Evolutionary conservation across 2,888 invertebrate genomes (phyloP).

Genomic region (Cybosia mesomella): DNA sequence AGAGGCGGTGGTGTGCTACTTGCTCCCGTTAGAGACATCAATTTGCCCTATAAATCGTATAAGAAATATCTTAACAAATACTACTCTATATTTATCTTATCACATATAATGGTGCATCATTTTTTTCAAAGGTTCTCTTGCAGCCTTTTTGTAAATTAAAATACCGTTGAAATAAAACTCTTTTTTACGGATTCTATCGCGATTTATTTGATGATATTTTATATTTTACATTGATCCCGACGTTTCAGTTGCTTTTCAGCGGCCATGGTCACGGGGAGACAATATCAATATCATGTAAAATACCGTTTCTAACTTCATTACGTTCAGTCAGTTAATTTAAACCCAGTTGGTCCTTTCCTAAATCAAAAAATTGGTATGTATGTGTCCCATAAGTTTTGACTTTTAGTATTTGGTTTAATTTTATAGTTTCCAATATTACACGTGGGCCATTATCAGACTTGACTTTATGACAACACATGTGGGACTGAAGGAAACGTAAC

Average conservation of each 20-base stretch:
- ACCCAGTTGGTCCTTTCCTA: slow-evolving; percentile 9
- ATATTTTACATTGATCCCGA: too few relatives aligned
- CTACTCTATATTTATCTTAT: too few relatives aligned
- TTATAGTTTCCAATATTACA: background rate
- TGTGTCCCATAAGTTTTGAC: background rate
- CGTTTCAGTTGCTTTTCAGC: too few relatives aligned
- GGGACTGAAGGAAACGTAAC: background rate
- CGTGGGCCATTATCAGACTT: background rate
- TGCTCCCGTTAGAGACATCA: too few relatives aligned
- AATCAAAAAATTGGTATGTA: slow-evolving; percentile 1
- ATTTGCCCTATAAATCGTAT: too few relatives aligned
- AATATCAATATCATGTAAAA: background rate
- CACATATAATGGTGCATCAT: background rate
- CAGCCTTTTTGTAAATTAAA: background rate
- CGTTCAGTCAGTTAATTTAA: background rate
- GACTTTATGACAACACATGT: background rate
- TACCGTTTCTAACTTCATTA: background rate
- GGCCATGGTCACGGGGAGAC: too few relatives aligned
- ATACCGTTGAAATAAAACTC: too few relatives aligned
- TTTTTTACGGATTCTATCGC: too few relatives aligned
- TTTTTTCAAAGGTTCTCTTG: background rate
- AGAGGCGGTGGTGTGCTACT: too few relatives aligned
- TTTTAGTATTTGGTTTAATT: background rate
- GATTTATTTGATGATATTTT: too few relatives aligned
- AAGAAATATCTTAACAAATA: too few relatives aligned